A percentile compares a stretch with the other conserved stretches of the same genome.
Evolutionary conservation across 2,888 invertebrate species (phyloP).

Genomic region (Amitus sp.): DNA sequence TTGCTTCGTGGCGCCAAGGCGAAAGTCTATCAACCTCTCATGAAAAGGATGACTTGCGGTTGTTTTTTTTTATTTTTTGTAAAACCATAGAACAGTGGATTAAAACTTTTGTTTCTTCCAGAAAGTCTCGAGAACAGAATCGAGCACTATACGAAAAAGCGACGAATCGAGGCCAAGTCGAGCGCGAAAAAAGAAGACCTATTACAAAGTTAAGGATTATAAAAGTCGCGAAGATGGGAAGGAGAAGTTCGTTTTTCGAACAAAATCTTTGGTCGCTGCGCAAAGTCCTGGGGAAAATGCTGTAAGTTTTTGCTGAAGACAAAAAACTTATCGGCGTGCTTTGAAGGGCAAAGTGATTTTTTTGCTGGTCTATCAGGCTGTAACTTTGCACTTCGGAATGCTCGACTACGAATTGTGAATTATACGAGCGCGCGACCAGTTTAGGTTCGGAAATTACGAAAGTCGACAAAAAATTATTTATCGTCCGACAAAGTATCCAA

Average conservation of each 20-base stretch:
- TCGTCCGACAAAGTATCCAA: neutral
- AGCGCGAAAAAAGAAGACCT: slow-evolving; percentile 1
- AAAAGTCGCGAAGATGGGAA: neutral
- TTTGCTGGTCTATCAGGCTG: too few species aligned
- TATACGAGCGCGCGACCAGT: slow-evolving; percentile 16
- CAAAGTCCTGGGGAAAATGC: too few species aligned
- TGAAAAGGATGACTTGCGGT: slow-evolving; percentile 84
- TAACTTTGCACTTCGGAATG: slow-evolving; percentile 2
- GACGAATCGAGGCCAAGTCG: slow-evolving; percentile 62
- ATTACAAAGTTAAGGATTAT: neutral
- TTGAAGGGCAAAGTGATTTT: too few species aligned
- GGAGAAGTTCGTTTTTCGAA: neutral
- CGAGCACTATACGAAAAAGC: slow-evolving; percentile 78
- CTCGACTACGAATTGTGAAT: neutral
- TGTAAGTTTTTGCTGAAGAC: neutral
- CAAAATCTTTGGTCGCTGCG: neutral
- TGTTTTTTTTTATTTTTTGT: slow-evolving; percentile 58
- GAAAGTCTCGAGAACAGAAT: slow-evolving; percentile 85
- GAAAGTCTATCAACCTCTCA: slow-evolving; percentile 77
- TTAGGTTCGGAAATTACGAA: slow-evolving; percentile 10
- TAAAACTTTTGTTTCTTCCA: slow-evolving; percentile 65
- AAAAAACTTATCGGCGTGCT: neutral
- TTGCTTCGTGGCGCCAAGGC: slow-evolving; percentile 76
- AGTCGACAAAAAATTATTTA: slow-evolving; percentile 3
- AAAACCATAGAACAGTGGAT: neutral